Evolutionary conservation across 2,113 vertebrate species (phyloP), one percentile per base, ranked within the genome.

Genomic region (Anguilla japonica): DNA sequence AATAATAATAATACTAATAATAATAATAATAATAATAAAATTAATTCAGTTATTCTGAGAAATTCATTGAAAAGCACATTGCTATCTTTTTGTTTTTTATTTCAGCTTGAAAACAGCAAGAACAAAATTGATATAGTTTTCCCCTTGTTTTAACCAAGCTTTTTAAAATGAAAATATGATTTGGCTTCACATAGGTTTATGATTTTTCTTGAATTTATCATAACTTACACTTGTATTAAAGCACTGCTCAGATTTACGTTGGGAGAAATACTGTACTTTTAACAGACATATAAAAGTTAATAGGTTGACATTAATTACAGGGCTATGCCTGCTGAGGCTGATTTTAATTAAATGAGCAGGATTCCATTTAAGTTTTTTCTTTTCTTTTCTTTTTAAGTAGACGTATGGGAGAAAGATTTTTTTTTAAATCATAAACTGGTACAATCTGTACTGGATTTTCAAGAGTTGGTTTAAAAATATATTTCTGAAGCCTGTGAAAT

Each of bases 281-380:
- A 87, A 89, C 86, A 83, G 88, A 89, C 88, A 87, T 88, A 88
- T 88, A 88, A 89, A 90, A 86, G 84, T 86, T 92, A 91, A 92
- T 92, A 87, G 88, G 86, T 87, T 90, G 90, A 90, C 91, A 90
- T 88, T 92, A 91, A 92, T 92, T 91, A 91, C 83, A 50, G 87
- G 79, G 83, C 87, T 89, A 90, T 87, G 88, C 89, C 87, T 86
- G 90, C 88, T 85, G 86, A 89, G 89, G 82, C 86, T 53, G 84
- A 85, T 88, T 91, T 86, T 89, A 90, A 92, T 91, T 90, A 88
- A 80, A 87, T 85, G 84, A 75, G 81, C 84, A 82, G 53, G 87
- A 83, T 89, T 91, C 84, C 81, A 90, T 91, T 91, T 90, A 89
- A 75, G 75, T 75, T 85, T 63, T 87, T 41, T 83, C 43, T 40